Conservation (phyloP, 1,140 invertebrate species). For the Meloidogyne exigua region DNA sequence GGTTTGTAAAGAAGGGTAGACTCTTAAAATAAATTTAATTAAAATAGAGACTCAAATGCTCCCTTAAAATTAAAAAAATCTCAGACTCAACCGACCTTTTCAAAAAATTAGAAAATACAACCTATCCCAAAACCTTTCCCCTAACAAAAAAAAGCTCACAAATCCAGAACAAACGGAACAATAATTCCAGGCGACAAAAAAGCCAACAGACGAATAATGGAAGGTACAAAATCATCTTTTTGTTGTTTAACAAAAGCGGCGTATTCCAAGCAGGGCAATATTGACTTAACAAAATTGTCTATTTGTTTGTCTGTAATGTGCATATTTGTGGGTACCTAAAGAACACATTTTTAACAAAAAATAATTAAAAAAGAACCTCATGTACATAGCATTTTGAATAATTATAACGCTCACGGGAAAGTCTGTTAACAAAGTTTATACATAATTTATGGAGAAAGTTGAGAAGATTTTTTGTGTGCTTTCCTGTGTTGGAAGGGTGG, state of each 20-base stretch:
- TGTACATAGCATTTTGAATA: slow-evolving; percentile 30
- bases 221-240: slow-evolving; percentile 71
- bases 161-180: slow-evolving; percentile 79
- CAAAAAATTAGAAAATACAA: neutral
- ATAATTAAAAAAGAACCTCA: slow-evolving; percentile 11
- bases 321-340: slow-evolving; percentile 74
- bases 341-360: slow-evolving; percentile 32
- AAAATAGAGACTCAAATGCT: too few relatives aligned
- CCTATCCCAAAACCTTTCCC: neutral
- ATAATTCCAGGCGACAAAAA: slow-evolving; percentile 78
- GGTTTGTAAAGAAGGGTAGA: slow-evolving; percentile 78
- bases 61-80: too few relatives aligned
- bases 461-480: slow-evolving; percentile 60
- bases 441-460: slow-evolving; percentile 45
- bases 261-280: slow-evolving; percentile 72
- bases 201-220: slow-evolving; percentile 75
- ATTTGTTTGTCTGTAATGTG: slow-evolving; percentile 79
- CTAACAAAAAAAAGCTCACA: slow-evolving; percentile 64
- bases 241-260: slow-evolving; percentile 76
- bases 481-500: slow-evolving; percentile 82
- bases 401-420: slow-evolving; percentile 50
- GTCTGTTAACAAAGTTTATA: slow-evolving; percentile 43
- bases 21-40: slow-evolving; percentile 61
- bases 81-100: too few relatives aligned
- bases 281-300: slow-evolving; percentile 76